A percentile compares a stretch with the other conserved stretches of the same genome.
phyloP scores from a whole-genome alignment of 2,888 invertebrate genomes.

The Druceiella hillmani region DNA sequence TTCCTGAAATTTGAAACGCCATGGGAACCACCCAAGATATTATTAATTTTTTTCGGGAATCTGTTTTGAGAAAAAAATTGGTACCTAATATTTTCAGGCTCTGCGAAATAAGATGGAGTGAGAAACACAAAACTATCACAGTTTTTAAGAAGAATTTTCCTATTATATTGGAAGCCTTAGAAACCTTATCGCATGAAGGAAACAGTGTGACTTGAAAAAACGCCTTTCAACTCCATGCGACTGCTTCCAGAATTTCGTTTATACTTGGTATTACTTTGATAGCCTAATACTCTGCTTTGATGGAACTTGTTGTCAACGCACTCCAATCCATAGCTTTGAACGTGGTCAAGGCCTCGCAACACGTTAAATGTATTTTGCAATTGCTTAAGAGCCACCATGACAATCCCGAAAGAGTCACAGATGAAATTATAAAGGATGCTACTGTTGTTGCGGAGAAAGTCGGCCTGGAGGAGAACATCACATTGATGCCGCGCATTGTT shows the following conservation, averaged over 20 bases:
- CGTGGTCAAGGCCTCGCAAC: conserved; percentile 19
- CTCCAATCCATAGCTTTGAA: conserved; percentile 25
- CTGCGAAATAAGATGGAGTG: conserved; percentile 27
- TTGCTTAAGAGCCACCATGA: conserved; percentile 20
- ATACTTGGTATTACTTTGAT: conserved; percentile 23
- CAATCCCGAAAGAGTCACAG: conserved; percentile 22
- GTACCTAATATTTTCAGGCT: conserved; percentile 26
- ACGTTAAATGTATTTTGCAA: too few relatives aligned
- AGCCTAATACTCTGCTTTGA: conserved; percentile 25
- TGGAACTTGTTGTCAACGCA: conserved; percentile 25
- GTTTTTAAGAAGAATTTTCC: conserved; percentile 25
- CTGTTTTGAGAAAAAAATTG: conserved; percentile 25
- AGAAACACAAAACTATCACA: too few relatives aligned
- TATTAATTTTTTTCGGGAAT: too few relatives aligned
- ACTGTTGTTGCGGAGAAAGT: conserved; percentile 24
- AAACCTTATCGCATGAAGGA: conserved; percentile 22
- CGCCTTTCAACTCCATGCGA: conserved; percentile 25
- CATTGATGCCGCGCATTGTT: conserved; percentile 22
- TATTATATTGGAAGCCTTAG: conserved; percentile 20
- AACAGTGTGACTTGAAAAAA: conserved; percentile 21
- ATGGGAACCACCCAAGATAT: too few relatives aligned
- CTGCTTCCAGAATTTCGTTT: too few relatives aligned
- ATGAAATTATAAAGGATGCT: conserved; percentile 18
- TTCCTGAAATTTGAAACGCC: too few relatives aligned
- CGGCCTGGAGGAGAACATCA: conserved; percentile 20